phyloP scores from a whole-genome alignment of 2,113 vertebrate species.

The Callionymus lyra region DNA sequence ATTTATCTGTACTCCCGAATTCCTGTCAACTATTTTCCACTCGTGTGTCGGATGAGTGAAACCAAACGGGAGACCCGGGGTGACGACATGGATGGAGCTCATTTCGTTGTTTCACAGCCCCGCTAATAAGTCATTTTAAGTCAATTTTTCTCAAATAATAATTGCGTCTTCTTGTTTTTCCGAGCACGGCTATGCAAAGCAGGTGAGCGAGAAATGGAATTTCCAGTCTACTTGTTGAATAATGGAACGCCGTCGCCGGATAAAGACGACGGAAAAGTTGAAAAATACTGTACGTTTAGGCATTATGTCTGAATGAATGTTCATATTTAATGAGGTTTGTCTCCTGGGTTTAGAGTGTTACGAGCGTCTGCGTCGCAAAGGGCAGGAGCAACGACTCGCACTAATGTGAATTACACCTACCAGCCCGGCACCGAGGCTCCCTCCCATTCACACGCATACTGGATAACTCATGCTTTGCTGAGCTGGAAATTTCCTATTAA shows the following conservation, averaged over 20 bases:
- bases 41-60: neutral
- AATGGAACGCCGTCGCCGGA: constrained; percentile 17
- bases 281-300: constrained; percentile 6
- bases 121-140: constrained; percentile 2
- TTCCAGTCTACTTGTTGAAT: constrained; percentile 22
- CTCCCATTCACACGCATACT: constrained; percentile 33
- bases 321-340: constrained; percentile 20
- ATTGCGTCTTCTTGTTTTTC: constrained; percentile 15
- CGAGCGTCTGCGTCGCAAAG: constrained; percentile 4
- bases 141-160: constrained; percentile 14
- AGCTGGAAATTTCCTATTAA: constrained; percentile 66
- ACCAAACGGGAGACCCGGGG: neutral
- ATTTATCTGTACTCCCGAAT: constrained; percentile 11
- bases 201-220: constrained; percentile 20
- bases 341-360: constrained; percentile 7
- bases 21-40: neutral
- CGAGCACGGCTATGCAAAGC: constrained; percentile 27
- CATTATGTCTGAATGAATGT: constrained; percentile 24
- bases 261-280: neutral
- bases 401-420: constrained; percentile 60
- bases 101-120: constrained; percentile 5
- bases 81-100: constrained; percentile 1
- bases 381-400: constrained; percentile 40
- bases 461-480: constrained; percentile 61
- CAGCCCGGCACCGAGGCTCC: constrained; percentile 17